Evolutionary conservation across 2,113 vertebrate species (phyloP).

Genomic region (Delphinus delphis): DNA sequence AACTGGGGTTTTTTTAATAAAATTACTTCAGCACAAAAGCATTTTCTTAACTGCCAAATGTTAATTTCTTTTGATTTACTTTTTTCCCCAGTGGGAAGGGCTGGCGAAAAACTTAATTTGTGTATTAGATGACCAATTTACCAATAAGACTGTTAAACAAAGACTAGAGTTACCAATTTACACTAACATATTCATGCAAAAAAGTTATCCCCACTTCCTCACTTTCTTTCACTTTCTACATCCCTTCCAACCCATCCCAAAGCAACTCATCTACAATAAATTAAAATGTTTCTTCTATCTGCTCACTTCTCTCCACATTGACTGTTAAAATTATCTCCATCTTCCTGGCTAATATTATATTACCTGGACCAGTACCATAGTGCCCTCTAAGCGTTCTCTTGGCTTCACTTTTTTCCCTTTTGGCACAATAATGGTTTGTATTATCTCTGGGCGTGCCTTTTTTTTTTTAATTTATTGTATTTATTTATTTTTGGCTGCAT

Average conservation of each 20-base stretch:
- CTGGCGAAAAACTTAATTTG: neutral
- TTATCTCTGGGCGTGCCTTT: neutral
- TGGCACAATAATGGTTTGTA: neutral
- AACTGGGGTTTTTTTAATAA: neutral
- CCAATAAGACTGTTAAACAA: neutral
- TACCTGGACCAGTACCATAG: neutral
- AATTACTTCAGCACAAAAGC: slow-evolving; percentile 58
- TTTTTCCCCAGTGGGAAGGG: neutral
- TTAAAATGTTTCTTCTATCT: slow-evolving; percentile 3
- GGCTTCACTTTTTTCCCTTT: neutral
- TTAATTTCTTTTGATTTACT: neutral
- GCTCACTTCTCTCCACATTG: neutral
- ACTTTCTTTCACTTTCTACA: slow-evolving; percentile 11
- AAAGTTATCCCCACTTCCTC: neutral
- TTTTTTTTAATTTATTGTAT: neutral
- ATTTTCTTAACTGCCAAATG: slow-evolving; percentile 41
- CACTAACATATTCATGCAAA: slow-evolving; percentile 22
- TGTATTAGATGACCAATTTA: neutral
- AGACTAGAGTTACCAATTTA: neutral
- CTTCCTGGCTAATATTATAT: neutral
- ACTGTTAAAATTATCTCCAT: neutral
- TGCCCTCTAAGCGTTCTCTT: neutral
- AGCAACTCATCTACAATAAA: neutral
- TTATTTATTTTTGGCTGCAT: too few species aligned
- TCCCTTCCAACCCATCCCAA: neutral